Evolutionary conservation across 2,113 vertebrate genomes (phyloP), one percentile per base, ranked within the genome.

Genomic region (Peromyscus maniculatus): DNA sequence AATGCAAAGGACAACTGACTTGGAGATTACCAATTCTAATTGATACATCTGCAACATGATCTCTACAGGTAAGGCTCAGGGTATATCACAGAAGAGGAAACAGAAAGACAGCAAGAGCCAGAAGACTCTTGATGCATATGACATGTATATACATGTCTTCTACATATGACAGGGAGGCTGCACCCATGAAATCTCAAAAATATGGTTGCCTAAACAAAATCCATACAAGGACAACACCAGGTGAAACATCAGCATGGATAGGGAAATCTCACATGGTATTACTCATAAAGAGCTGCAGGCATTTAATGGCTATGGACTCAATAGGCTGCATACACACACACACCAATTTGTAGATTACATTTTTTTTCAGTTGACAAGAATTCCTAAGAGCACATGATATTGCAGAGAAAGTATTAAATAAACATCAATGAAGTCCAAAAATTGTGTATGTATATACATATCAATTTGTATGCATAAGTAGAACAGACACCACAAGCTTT

Each of bases 381-480:
- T 79, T 79, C 31, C 17, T 79, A 16, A 79, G 28, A 80, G 31
- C 49, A 55, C 16, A 36, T 21, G 2, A 36, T 80, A 36, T 55
- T 49, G 49, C 78, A 80, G 75, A 31, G 13, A 49, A 55, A 80
- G 15, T 33, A 28, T 52, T 52, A 52, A 28, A 31, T 33, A 79
- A 79, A 79, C 52, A 79, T 55, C 28, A 33, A 21, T 80, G 49
- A 31, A 80, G 31, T 80, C 1, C 3, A 33, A 55, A 36, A 55
- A 17, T 28, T 82, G 0, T 66, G 24, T 66, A 15, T 43, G 9
- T 59, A 36, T 80, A 4, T 26, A 24, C 24, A 31, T 21, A 19
- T 31, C 24, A 69, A 52, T 87, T 89, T 46, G 62, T 95, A 93
- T 78, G 22, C n/a, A 67, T 49, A 89, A 89, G 39, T 71, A 62